A percentile compares a stretch with the other conserved stretches of the same genome.
phyloP scores from a whole-genome alignment of 2,797 vertebrate species.

The Melanotaenia trifasciata region DNA sequence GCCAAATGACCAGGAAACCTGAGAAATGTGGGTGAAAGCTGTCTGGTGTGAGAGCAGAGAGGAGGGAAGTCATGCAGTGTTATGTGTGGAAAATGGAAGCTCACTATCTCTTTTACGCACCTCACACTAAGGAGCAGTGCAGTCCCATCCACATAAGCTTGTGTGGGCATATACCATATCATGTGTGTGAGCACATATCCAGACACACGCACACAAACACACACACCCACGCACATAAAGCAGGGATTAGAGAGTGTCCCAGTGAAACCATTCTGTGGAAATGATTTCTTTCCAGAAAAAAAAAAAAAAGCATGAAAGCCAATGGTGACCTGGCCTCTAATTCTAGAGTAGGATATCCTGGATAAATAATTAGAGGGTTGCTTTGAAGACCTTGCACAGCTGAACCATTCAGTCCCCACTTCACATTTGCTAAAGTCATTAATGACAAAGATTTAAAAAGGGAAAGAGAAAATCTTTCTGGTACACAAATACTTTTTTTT shows the following conservation, averaged over 20 bases:
- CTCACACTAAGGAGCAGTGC: slow-evolving; percentile 49
- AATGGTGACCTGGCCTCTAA: slow-evolving; percentile 79
- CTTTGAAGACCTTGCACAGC: slow-evolving; percentile 80
- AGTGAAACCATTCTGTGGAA: slow-evolving; percentile 78
- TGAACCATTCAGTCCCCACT: slow-evolving; percentile 76
- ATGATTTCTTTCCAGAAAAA: slow-evolving; percentile 75
- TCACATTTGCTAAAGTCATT: slow-evolving; percentile 89
- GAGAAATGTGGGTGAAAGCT: slow-evolving; percentile 77
- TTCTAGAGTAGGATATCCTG: slow-evolving; percentile 85
- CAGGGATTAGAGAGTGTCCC: slow-evolving; percentile 74
- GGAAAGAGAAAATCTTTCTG: slow-evolving; percentile 82
- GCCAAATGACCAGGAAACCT: slow-evolving; percentile 77
- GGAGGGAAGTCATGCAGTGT: slow-evolving; percentile 70
- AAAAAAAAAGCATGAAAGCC: slow-evolving; percentile 73
- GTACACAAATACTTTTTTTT: slow-evolving; percentile 84
- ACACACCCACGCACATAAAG: slow-evolving; percentile 38
- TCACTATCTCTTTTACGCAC: slow-evolving; percentile 68
- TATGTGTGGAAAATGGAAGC: slow-evolving; percentile 76
- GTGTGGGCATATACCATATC: slow-evolving; percentile 29
- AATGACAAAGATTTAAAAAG: slow-evolving; percentile 85
- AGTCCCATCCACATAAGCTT: slow-evolving; percentile 40
- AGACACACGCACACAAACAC: slow-evolving; percentile 20
- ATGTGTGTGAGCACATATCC: slow-evolving; percentile 26
- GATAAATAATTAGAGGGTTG: slow-evolving; percentile 86
- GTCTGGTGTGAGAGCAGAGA: slow-evolving; percentile 65